phyloP scores from a whole-genome alignment of 2,797 vertebrate species.

The Petrocephalus sullivani region DNA sequence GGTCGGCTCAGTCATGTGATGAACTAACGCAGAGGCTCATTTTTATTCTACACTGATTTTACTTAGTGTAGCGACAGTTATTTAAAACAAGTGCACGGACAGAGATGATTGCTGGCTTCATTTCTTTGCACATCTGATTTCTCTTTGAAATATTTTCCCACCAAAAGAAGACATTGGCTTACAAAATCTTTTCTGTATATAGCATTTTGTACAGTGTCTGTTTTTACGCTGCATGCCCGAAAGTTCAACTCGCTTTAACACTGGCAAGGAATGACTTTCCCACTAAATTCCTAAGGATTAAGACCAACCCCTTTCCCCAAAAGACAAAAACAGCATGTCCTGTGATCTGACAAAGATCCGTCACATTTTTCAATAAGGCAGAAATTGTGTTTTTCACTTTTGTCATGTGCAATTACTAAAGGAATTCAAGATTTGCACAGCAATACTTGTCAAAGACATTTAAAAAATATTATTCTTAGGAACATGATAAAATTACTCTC shows the following conservation, averaged over 20 bases:
- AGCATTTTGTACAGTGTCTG: constrained; percentile 30
- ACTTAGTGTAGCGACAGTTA: neutral
- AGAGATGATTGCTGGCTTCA: neutral
- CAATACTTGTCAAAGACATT: constrained; percentile 6
- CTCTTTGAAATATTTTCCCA: constrained; percentile 26
- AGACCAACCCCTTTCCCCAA: constrained; percentile 33
- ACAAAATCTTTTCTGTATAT: constrained; percentile 17
- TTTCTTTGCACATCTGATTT: constrained; percentile 13
- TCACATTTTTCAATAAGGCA: constrained; percentile 20
- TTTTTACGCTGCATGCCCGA: constrained; percentile 46
- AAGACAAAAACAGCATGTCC: constrained; percentile 3
- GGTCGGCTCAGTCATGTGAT: neutral
- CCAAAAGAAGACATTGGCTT: constrained; percentile 20
- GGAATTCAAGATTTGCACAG: constrained; percentile 20
- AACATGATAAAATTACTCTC: neutral
- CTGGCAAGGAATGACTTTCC: constrained; percentile 55
- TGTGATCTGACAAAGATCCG: neutral
- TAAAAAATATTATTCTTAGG: constrained; percentile 30
- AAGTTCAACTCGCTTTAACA: constrained; percentile 49
- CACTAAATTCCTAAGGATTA: constrained; percentile 49
- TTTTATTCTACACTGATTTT: neutral
- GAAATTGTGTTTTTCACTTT: constrained; percentile 12
- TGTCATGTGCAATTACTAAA: constrained; percentile 23
- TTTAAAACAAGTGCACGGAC: neutral
- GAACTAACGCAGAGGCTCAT: neutral